Base-by-base conservation (phyloP, 2,888 invertebrate species). In the Pseudococcus jackbeardsleyi region DNA sequence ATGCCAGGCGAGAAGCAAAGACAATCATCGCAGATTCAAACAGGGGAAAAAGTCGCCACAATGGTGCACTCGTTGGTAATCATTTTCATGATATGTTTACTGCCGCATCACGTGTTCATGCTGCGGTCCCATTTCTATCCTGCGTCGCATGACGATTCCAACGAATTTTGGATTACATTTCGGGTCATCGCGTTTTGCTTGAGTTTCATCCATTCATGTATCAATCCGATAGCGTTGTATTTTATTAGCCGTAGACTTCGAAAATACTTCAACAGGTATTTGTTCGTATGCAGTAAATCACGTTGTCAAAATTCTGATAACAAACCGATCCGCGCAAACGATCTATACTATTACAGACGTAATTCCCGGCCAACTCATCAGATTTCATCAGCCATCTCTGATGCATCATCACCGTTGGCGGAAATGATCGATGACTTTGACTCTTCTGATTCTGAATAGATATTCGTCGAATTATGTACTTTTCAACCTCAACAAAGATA, bases 51-150 rank as follows among this genome's bases (percentile, higher is more conserved):
- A 91, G 92, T 92, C 85, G 97, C 97, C n/a, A 95, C 96, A 90
- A 97, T 98, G 94, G 98, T 98, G 22, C 94, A 98, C 82, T 94
- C 96, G 46, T 97, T 98, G 92, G 97, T 98, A 59, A 93, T 97
- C 88, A 96, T 98, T 54, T 97, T 97, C 92, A 96, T 97, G 91
- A 92, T 96, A 42, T 97, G 97, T 91, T 97, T 97, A 91, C 93
- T 97, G 90, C 97, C 97, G 0, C 94, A 95, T 90, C 96, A 97
- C 92, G 93, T 95, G 11, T 96, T 96, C 90, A 95, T 95, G 93
- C 92, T 98, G 90, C 96, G 98, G 94, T 98, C 96, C 92, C 96
- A 95, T 91, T 94, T 96, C 90, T 94, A 95, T 88, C 95, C 96
- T 0, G 93, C 94, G 6, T 93, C 95, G 0, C 91, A 93, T 89